A percentile compares a stretch with the other conserved stretches of the same genome.
These are phyloP conservation scores for Thaleichthys pacificus DNA, from an alignment of 2,797 vertebrate genomes.

Conservation along the genomic window DNA sequence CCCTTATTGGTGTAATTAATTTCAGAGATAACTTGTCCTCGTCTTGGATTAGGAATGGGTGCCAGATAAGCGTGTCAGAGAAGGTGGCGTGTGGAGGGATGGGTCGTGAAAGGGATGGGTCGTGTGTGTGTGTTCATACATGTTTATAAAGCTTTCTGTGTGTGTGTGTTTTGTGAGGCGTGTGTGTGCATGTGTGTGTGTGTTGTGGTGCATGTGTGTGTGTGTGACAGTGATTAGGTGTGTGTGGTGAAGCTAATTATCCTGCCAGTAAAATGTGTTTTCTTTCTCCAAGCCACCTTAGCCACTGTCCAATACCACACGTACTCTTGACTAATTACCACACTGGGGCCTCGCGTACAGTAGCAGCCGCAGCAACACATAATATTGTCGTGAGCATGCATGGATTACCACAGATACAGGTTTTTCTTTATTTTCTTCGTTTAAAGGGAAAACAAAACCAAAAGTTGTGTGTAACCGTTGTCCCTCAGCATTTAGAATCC, in stretches of 20 bases:
- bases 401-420: no score
- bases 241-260: neutral
- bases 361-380: no score
- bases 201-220: slow-evolving; percentile 5
- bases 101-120: neutral
- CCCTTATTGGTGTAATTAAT: slow-evolving; percentile 82
- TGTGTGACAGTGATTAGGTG: slow-evolving; percentile 22
- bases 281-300: neutral
- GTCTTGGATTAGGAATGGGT: slow-evolving; percentile 66
- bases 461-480: no score
- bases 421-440: no score
- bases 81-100: neutral
- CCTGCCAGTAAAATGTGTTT: neutral
- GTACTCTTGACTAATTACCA: no score
- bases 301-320: no score
- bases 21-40: slow-evolving; percentile 79
- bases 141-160: neutral
- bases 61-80: slow-evolving; percentile 53
- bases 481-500: no score
- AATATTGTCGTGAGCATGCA: no score
- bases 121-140: slow-evolving; percentile 4
- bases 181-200: slow-evolving; percentile 3
- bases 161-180: neutral
- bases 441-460: no score
- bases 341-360: no score